Base-by-base conservation (phyloP, 2,113 vertebrate genomes). In the Cephalopholis sonnerati region DNA sequence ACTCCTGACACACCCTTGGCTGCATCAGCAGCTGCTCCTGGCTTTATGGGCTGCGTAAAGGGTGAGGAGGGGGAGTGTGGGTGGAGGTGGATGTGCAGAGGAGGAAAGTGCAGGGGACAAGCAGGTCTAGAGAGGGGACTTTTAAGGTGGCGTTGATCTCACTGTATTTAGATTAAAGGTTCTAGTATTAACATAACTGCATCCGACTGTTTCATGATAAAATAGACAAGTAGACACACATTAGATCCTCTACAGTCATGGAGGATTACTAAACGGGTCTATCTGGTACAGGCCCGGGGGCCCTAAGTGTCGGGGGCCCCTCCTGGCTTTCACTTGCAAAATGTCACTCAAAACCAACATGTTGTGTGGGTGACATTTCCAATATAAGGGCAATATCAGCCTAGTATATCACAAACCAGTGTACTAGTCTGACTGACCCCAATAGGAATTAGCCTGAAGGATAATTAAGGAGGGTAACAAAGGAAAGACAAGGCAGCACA, bases 1-100 rank as follows among this genome's bases (percentile, higher is more conserved):
- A 41, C 51, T 83, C 44, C 32, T 76, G 90, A 92, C 91, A 89
- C 92, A 90, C 90, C 92, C 92, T 79, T 54, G 53, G 70, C 50
- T 91, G 90, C 89, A 87, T 64, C 53, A 85, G 71, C 84, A 59
- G 83, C 77, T 71, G 46, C 72, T 84, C 61, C 77, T 25, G 75
- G 73, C 68, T 73, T 65, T 58, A 58, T 73, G 51, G 73, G 77
- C 73, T 69, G 79, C 69, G 3, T 81, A 3, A 51, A 67, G 36
- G 27, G 1, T n/a, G 77, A 22, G 50, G 58, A 59, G 48, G 51
- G 54, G 80, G 58, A 59, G 32, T 32, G 54, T 71, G 53, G 46
- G 27, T 11, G 57, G 7, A 6, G 63, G 10, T 2, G 25, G 51
- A 6, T 15, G 57, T 15, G 44, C 9, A 53, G 58, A 25, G 32